phyloP scores from a whole-genome alignment of 2,888 invertebrate genomes.

The Leptopilina syphax region DNA sequence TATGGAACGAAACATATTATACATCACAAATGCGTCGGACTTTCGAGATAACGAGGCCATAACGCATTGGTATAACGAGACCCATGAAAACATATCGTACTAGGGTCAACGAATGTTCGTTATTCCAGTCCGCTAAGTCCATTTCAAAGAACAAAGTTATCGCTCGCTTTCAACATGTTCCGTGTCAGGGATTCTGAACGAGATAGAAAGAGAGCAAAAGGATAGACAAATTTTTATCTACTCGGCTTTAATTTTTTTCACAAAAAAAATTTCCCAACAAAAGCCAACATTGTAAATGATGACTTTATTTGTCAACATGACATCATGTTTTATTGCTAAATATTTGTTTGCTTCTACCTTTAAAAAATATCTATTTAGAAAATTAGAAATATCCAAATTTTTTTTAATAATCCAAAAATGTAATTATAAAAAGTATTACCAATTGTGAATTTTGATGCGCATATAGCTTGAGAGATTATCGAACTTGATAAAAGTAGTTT shows the following conservation, averaged over 20 bases:
- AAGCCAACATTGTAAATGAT: too few relatives aligned
- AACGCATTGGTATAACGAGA: conserved; percentile 65
- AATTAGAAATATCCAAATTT: background rate
- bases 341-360: too few relatives aligned
- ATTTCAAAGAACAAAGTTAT: conserved; percentile 39
- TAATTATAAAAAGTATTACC: conserved; percentile 1
- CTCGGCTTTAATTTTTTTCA: background rate
- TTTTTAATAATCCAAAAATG: background rate
- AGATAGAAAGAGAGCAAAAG: conserved; percentile 18
- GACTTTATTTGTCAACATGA: too few relatives aligned
- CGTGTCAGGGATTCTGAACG: conserved; percentile 1
- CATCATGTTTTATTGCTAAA: too few relatives aligned
- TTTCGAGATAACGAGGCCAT: conserved; percentile 67
- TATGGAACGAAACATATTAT: conserved; percentile 45
- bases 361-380: too few relatives aligned
- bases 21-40: conserved; percentile 51
- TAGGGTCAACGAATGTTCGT: conserved; percentile 55
- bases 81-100: conserved; percentile 53
- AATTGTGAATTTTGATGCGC: background rate
- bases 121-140: conserved; percentile 49
- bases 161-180: conserved; percentile 18
- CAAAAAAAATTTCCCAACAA: background rate
- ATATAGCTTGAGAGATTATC: background rate
- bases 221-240: background rate
- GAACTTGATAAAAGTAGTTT: conserved; percentile 19